phyloP scores from a whole-genome alignment of 2,888 invertebrate genomes.

The Mesorhabditis sp. region DNA sequence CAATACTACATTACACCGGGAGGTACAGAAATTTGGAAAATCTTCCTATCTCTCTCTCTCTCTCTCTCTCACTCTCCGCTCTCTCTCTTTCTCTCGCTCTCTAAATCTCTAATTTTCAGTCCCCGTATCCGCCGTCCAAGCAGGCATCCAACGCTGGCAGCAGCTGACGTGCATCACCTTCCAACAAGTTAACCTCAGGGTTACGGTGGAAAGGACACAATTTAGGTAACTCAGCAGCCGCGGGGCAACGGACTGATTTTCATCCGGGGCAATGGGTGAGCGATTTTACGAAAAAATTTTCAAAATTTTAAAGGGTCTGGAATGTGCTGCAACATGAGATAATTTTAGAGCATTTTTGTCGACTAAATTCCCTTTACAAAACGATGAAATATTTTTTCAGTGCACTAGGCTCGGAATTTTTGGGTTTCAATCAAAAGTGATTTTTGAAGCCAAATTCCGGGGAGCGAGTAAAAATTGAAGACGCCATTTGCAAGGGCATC shows the following conservation, averaged over 20 bases:
- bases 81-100: constrained; percentile 11
- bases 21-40: constrained; percentile 18
- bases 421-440: too few relatives aligned
- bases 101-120: constrained; percentile 21
- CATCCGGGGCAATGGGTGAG: constrained; percentile 16
- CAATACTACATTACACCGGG: constrained; percentile 41
- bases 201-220: not conserved
- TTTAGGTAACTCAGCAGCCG: not conserved
- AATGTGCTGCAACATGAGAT: too few relatives aligned
- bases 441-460: too few relatives aligned
- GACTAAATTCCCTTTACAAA: too few relatives aligned
- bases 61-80: constrained; percentile 12
- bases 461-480: too few relatives aligned
- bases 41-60: constrained; percentile 16
- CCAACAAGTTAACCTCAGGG: constrained; percentile 19
- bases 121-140: constrained; percentile 31
- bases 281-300: too few relatives aligned
- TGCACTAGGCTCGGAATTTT: too few relatives aligned
- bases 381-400: too few relatives aligned
- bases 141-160: constrained; percentile 45
- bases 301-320: not conserved
- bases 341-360: too few relatives aligned
- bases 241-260: constrained; percentile 10
- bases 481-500: too few relatives aligned
- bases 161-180: constrained; percentile 46